phyloP scores from a whole-genome alignment of 1,140 invertebrate species.

The Eriosoma lanigerum region DNA sequence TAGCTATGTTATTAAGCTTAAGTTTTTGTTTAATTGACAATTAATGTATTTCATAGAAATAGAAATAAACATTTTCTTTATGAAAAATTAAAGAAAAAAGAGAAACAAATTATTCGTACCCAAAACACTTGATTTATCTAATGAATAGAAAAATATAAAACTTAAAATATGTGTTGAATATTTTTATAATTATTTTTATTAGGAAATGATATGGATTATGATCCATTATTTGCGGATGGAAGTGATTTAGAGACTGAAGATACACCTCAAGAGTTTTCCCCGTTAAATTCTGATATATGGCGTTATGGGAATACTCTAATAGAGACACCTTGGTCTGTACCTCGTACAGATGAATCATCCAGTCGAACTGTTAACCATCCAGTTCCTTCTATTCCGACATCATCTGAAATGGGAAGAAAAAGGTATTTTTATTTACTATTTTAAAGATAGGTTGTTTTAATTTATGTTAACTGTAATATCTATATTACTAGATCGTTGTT shows the following conservation, averaged over 20 bases:
- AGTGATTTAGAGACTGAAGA: constrained; percentile 50
- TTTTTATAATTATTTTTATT: not conserved
- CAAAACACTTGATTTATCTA: no score
- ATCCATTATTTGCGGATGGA: constrained; percentile 46
- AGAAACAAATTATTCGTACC: no score
- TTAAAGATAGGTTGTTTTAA: no score
- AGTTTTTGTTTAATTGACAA: no score
- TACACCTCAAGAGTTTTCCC: constrained; percentile 45
- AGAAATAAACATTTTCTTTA: no score
- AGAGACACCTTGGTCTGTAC: constrained; percentile 47
- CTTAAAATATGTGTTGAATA: no score
- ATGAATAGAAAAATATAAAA: no score
- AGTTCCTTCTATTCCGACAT: not conserved
- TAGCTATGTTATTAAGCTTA: no score
- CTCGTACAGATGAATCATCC: constrained; percentile 36
- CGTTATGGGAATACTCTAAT: constrained; percentile 44
- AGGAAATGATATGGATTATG: constrained; percentile 49
- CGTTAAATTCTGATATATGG: constrained; percentile 49
- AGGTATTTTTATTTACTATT: not conserved
- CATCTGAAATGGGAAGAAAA: constrained; percentile 44
- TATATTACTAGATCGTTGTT: constrained; percentile 28
- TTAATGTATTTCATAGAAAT: no score
- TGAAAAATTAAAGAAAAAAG: no score
- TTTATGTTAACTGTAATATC: not conserved
- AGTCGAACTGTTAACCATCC: constrained; percentile 40